Conservation (phyloP, 2,888 invertebrate species). For the Agonum fuliginosum region DNA sequence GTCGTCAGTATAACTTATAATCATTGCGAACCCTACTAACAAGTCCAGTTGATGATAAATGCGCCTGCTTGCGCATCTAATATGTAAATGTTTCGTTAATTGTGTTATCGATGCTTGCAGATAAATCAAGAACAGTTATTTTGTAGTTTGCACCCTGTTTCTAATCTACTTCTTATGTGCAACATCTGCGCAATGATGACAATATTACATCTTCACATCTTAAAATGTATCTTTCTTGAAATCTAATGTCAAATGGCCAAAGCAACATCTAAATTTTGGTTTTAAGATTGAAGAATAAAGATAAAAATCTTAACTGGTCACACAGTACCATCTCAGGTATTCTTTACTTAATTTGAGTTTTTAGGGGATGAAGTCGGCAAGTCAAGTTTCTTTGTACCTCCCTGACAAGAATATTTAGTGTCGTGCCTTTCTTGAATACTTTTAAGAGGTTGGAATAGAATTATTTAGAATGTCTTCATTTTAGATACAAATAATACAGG, state of each 20-base stretch:
- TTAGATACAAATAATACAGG: too few relatives aligned
- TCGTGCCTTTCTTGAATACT: too few relatives aligned
- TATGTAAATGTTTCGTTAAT: slow-evolving; percentile 42
- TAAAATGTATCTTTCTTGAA: neutral
- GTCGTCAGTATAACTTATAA: too few relatives aligned
- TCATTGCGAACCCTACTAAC: too few relatives aligned
- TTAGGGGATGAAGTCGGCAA: neutral
- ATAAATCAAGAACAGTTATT: slow-evolving; percentile 33
- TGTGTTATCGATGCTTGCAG: slow-evolving; percentile 26
- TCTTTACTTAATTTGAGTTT: neutral
- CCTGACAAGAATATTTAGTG: too few relatives aligned
- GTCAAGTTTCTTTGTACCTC: neutral
- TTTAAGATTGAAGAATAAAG: too few relatives aligned
- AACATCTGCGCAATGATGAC: too few relatives aligned
- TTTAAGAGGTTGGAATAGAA: too few relatives aligned
- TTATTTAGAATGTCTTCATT: too few relatives aligned
- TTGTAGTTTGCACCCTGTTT: slow-evolving; percentile 31
- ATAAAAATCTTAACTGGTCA: too few relatives aligned
- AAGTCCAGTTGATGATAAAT: too few relatives aligned
- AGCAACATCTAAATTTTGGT: neutral
- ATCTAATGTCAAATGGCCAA: neutral
- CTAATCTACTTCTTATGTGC: too few relatives aligned
- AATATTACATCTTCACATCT: neutral
- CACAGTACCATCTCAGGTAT: neutral
- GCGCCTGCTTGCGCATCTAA: slow-evolving; percentile 11